Evolutionary conservation across 2,888 invertebrate genomes (phyloP), one percentile per base, ranked within the genome.

Genomic region (Caenorhabditis plicata): DNA sequence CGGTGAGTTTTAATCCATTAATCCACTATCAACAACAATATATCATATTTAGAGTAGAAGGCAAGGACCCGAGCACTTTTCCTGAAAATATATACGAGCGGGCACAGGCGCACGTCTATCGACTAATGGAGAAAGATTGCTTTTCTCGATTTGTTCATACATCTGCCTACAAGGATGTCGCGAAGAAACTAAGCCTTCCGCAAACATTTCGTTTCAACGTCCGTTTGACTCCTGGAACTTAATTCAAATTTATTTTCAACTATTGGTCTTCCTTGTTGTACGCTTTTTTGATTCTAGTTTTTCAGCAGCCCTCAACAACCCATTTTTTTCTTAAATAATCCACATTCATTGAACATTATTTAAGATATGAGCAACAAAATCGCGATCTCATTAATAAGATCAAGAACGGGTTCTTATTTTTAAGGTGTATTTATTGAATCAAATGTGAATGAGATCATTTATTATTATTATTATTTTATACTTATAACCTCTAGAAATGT

Each of bases 131-230:
- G 35, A 73, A 73, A 64, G 73, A 73, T 50, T 73, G 73, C 39
- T 73, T 73, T 62, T 70, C 70, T 13, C 71, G 73, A n/a, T 73
- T 73, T 49, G 73, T 73, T 3, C 73, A 73, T 56, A 73, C 73
- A 9, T 44, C 51, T 26, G 64, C 61, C 27, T 73, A 73, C 64
- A 73, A 71, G 41, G 70, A 73, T 39, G 64, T 73, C 20, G 73
- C 73, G 7, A 73, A 73, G 47, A 69, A 69, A 49, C 38, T 73
- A 40, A 58, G 57, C 5, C 66, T 73, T 8, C 73, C 73, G 23
- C 73, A 71, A 53, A 69, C 64, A 23, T 73, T 73, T 66, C 71
- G 73, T 15, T 71, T 71, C 62, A 64, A 64, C 49, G 61, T 64
- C 33, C 64, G 68, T 25, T 56, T 58, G 13, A 62, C 68, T 26